phyloP scores from a whole-genome alignment of 2,113 vertebrate genomes.

The Colossoma macropomum region DNA sequence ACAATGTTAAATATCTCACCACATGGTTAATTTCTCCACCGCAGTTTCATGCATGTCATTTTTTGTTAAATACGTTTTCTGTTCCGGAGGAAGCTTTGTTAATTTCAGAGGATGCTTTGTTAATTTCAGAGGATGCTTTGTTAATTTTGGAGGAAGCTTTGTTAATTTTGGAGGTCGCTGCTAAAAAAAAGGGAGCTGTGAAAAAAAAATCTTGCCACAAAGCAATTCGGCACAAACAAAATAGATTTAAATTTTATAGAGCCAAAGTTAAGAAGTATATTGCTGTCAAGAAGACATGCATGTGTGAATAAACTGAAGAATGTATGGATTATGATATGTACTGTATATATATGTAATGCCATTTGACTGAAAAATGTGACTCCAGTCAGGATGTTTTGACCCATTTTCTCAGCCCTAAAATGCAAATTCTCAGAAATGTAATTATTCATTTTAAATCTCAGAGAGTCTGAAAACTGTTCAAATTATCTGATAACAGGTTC shows the following conservation, averaged over 20 bases:
- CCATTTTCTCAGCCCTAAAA: no score
- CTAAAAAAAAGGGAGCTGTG: no score
- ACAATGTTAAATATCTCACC: background rate
- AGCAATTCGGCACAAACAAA: background rate
- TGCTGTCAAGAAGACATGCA: background rate
- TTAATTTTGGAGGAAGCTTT: background rate
- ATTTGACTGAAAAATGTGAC: background rate
- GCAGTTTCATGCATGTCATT: background rate
- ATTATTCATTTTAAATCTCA: background rate
- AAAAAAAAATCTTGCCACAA: background rate
- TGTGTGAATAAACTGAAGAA: background rate
- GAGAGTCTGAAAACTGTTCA: no score
- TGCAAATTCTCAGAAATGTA: background rate
- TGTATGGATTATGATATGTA: background rate
- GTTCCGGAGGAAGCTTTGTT: background rate
- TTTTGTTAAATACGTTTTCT: background rate
- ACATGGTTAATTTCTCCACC: background rate
- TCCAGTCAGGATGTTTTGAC: background rate
- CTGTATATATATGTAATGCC: background rate
- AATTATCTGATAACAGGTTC: no score
- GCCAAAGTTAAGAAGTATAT: background rate
- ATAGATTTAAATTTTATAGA: background rate
- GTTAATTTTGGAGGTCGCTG: slow-evolving; percentile 7
- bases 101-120: background rate
- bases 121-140: background rate